Conservation (phyloP, 2,888 invertebrate species). For the Brachyopa scutellaris region DNA sequence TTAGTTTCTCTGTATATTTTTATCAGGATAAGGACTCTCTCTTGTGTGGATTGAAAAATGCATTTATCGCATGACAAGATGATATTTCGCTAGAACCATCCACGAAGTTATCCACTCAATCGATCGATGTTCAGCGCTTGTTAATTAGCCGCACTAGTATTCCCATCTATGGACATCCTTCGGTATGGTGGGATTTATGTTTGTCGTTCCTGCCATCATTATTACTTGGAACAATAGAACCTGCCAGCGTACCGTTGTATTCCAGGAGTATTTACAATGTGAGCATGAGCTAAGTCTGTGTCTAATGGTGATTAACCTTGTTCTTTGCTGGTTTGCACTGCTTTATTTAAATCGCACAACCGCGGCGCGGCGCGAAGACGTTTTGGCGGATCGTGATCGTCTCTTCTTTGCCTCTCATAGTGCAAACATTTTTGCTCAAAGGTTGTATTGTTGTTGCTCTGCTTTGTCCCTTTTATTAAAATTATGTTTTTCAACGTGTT, state of each 20-base stretch:
- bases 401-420: slow-evolving; percentile 2
- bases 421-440: slow-evolving; percentile 9
- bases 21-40: too few species aligned
- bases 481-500: slow-evolving; percentile 51
- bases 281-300: slow-evolving; percentile 20
- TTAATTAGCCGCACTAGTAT: slow-evolving; percentile 61
- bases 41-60: too few species aligned
- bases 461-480: slow-evolving; percentile 58
- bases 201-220: slow-evolving; percentile 44
- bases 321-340: slow-evolving; percentile 13
- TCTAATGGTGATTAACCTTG: slow-evolving; percentile 48
- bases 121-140: slow-evolving; percentile 27
- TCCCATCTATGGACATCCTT: slow-evolving; percentile 53
- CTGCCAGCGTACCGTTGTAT: slow-evolving; percentile 31
- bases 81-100: background rate
- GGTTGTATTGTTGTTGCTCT: slow-evolving; percentile 12
- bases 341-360: slow-evolving; percentile 51
- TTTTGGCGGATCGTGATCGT: slow-evolving; percentile 37
- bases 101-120: slow-evolving; percentile 20
- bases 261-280: background rate
- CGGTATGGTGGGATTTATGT: slow-evolving; percentile 55
- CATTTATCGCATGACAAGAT: background rate
- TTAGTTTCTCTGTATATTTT: too few species aligned
- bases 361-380: slow-evolving; percentile 35
- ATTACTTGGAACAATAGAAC: slow-evolving; percentile 55